Conservation (phyloP, 2,797 vertebrate genomes). For the Falco naumanni region DNA sequence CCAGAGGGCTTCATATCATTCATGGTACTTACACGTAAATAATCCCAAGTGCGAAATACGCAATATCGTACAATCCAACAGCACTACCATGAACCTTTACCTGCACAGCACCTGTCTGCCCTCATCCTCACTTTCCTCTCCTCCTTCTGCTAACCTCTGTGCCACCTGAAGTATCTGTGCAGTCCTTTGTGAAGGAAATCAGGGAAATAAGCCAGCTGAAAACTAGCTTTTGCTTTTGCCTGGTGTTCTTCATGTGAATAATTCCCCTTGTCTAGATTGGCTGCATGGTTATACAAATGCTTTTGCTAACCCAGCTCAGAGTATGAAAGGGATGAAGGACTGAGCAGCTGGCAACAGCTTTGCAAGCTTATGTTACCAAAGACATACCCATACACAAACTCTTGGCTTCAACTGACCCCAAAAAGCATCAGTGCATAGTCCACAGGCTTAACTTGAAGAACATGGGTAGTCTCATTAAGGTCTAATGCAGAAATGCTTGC, state of each 20-base stretch:
- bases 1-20: not conserved
- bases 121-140: not conserved
- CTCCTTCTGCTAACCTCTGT: not conserved
- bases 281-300: accelerated
- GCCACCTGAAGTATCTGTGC: not conserved
- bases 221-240: not conserved
- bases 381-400: not conserved
- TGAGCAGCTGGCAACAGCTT: not conserved
- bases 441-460: not conserved
- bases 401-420: not conserved
- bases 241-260: not conserved
- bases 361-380: accelerated
- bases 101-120: not conserved
- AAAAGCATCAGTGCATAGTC: not conserved
- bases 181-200: not conserved
- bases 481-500: not conserved
- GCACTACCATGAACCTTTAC: not conserved
- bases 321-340: not conserved
- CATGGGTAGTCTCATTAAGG: not conserved
- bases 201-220: not conserved
- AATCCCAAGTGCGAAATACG: not conserved
- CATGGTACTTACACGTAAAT: not conserved
- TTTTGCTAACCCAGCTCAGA: not conserved
- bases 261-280: not conserved
- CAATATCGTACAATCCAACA: not conserved